Evolutionary conservation across 2,888 invertebrate genomes (phyloP), one percentile per base, ranked within the genome.

Genomic region (Spisula solida): DNA sequence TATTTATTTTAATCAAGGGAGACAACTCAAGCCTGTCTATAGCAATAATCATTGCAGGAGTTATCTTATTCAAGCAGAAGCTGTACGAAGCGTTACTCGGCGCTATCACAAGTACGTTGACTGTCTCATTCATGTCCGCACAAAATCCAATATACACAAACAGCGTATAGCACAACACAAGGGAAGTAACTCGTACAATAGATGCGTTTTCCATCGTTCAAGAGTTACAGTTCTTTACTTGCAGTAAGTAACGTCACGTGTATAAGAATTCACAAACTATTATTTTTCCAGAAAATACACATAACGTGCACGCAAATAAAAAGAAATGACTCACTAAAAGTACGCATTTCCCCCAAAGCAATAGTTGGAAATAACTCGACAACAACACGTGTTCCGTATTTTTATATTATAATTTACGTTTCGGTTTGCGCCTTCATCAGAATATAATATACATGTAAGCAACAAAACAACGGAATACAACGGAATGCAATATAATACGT

Each of bases 31-130:
- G 25, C 18, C 79, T 66, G 14, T 82, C 60, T 34, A 80, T 51
- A 4, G 90, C 91, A 16, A 87, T 66, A n/a, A 83, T 29, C 29
- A 91, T 81, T n/a, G 85, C 88, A 29, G 85, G 88, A 51, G 66
- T 80, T 34, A 91, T 82, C 41, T 85, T 78, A 1, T 41, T 16
- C 18, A 87, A 31, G 16, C 81, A 60, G 48, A 88, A 91, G 6
- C 55, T 48, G 20, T 70, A 87, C 5, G 48, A 78, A 79, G 60
- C 70, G 25, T 86, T 88, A 18, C 48, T 25, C 2, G 91, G 91
- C 0, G 90, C 87, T 31, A 91, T 81, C 10, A 91, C 87, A 5
- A 88, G 87, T 5, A 91, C 85, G 20, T 81, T n/a, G 31, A 78
- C 31, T 16, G 51, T 51, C 16, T 16, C 14, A 25, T 10, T 14